Base-by-base conservation (phyloP, 2,113 vertebrate species). In the Tetrax tetrax region DNA sequence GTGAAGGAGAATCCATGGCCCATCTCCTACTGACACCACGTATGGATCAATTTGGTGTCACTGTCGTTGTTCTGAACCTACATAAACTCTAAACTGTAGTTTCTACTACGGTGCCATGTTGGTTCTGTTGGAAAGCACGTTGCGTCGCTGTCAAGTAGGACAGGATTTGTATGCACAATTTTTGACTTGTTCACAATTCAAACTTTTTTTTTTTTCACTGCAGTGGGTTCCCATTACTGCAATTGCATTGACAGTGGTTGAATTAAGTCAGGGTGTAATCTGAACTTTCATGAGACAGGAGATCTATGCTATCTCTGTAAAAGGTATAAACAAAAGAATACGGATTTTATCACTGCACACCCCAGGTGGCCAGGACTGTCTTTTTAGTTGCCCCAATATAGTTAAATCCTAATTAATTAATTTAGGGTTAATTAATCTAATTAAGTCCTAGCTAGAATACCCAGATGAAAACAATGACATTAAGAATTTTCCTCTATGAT, bases 321-420 rank as follows among this genome's bases (percentile, higher is more conserved):
- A 54, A 94, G 31, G 3, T 65, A 38, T n/a, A 82, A 91, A 72
- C 12, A 84, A 59, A 81, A 93, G 43, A 68, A 31, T 43, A 17
- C 1, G 12, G 2, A 1, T 27, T 37, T 80, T 89, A 65, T 83
- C 24, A 38, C 47, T 93, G 66, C 28, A 28, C 4, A 60, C 4
- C 14, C n/a, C 45, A 61, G 37, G n/a, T 87, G 66, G 22, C n/a
- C 37, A 82, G 37, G n/a, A 54, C n/a, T 89, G 37, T n/a, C 33
- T 82, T 90, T 93, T 79, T 71, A 25, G 60, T 31, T 91, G 53
- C 12, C 41, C 27, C 13, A 57, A 21, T 70, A 69, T 66, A 64
- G 28, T 89, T 85, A 71, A 87, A 87, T 91, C 31, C 41, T 78
- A 59, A 75, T 81, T 70, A 72, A 88, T 95, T 87, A 77, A 74